Percentiles rank a stretch among this genome's conserved stretches.
These are phyloP conservation scores for Pipra filicauda DNA, from an alignment of 2,113 vertebrate genomes.

Conservation along the genomic window DNA sequence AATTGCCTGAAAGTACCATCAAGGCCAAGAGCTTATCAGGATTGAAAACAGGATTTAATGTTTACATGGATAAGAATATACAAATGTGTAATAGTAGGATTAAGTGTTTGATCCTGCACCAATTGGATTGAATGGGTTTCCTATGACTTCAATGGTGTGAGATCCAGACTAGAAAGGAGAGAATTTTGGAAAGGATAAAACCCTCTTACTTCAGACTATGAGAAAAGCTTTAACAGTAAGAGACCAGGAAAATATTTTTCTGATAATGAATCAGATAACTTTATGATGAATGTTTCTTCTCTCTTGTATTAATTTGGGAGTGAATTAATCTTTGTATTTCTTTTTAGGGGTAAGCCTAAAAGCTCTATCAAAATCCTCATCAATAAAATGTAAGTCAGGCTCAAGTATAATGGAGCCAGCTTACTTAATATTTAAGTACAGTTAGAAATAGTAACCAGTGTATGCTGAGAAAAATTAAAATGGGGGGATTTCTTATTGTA, in stretches of 20 bases:
- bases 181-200: background rate
- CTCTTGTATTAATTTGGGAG: background rate
- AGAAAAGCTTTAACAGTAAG: background rate
- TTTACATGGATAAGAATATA: background rate
- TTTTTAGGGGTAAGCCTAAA: background rate
- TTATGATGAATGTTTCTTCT: background rate
- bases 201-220: background rate
- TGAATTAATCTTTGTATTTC: background rate
- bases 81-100: background rate
- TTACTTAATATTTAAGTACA: background rate
- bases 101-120: background rate
- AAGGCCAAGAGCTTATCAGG: background rate
- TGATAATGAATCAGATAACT: background rate
- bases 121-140: background rate
- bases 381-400: background rate
- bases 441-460: background rate
- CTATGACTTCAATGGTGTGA: background rate
- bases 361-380: background rate
- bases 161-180: background rate
- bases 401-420: background rate
- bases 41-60: conserved; percentile 8
- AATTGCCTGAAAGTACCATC: background rate
- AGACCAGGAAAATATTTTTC: background rate
- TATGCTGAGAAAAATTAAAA: background rate
- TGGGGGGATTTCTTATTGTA: background rate